phyloP scores from a whole-genome alignment of 2,113 vertebrate species.

The Sprattus sprattus region DNA sequence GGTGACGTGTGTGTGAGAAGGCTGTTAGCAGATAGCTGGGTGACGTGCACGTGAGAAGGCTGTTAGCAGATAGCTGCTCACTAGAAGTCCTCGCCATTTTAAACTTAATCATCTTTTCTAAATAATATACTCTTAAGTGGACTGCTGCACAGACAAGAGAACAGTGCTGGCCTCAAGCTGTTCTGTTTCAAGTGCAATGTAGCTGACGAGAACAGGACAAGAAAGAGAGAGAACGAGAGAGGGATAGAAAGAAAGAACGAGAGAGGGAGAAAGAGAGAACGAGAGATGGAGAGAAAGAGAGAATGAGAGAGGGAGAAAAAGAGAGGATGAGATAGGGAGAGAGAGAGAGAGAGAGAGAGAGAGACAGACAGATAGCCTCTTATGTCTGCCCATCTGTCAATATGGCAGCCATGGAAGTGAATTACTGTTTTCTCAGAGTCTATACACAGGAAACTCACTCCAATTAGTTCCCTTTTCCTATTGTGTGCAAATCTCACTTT shows the following conservation, averaged over 20 bases:
- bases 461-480: conserved; percentile 41
- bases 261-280: neutral
- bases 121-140: too few species aligned
- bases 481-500: conserved; percentile 56
- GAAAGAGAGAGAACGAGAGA: neutral
- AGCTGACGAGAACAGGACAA: too few species aligned
- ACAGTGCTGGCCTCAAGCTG: neutral
- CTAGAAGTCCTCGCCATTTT: too few species aligned
- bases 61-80: too few species aligned
- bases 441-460: conserved; percentile 65
- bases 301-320: neutral
- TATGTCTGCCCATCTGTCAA: conserved; percentile 18
- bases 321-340: neutral
- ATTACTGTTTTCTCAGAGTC: conserved; percentile 23
- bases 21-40: too few species aligned
- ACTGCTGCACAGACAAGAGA: neutral
- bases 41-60: too few species aligned
- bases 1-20: too few species aligned
- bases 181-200: too few species aligned
- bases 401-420: neutral
- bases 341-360: neutral
- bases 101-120: too few species aligned
- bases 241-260: neutral
- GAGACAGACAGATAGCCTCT: neutral
- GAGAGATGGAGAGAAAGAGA: neutral